Percentiles rank a stretch among this genome's conserved stretches.
Conservation (phyloP, 2,113 vertebrate species). For the Ochotona curzoniae region DNA sequence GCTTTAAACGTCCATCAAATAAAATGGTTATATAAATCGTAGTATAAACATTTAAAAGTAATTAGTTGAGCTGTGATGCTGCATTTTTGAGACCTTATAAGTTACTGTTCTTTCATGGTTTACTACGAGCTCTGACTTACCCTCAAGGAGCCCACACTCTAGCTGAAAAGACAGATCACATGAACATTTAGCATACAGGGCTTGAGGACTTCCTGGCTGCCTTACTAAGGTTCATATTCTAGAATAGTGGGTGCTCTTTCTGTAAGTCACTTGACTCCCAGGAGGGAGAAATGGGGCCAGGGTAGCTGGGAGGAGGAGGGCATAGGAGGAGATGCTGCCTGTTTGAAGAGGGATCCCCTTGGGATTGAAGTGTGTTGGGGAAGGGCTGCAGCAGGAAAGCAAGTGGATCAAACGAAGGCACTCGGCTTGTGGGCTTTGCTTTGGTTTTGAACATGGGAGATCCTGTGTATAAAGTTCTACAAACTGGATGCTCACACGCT, state of each 20-base stretch:
- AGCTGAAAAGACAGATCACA: background rate
- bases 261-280: background rate
- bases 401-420: background rate
- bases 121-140: background rate
- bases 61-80: background rate
- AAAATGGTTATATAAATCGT: too few species aligned
- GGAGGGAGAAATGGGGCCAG: background rate
- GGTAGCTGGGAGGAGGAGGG: background rate
- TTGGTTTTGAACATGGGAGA: conserved; percentile 34
- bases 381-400: background rate
- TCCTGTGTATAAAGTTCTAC: too few species aligned
- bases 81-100: background rate
- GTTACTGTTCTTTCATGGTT: background rate
- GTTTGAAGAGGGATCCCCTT: background rate
- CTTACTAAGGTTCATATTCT: background rate
- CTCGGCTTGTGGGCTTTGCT: background rate
- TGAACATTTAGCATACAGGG: background rate
- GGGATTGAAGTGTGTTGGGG: background rate
- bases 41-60: too few species aligned
- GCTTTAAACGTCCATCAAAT: too few species aligned
- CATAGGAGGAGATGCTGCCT: background rate
- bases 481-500: background rate
- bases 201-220: rapidly evolving
- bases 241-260: background rate
- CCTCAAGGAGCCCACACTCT: background rate